Evolutionary conservation across 2,888 invertebrate species (phyloP).

Genomic region (Neoascia interrupta): DNA sequence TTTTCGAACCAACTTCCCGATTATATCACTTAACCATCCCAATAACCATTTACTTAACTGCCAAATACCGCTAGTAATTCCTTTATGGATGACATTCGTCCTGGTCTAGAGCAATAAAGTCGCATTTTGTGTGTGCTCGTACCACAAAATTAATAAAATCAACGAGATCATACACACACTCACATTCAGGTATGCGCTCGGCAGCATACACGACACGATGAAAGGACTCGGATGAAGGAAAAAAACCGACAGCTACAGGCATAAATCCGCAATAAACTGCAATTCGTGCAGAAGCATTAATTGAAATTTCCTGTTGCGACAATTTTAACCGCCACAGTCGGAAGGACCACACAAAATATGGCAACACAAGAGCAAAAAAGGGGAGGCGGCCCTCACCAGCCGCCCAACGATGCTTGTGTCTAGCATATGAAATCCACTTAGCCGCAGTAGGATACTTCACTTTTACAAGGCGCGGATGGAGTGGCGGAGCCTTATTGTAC

Average conservation of each 20-base stretch:
- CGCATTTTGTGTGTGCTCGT: background rate
- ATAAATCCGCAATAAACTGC: conserved; percentile 39
- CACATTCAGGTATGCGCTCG: too few species aligned
- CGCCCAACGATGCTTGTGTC: background rate
- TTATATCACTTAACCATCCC: too few species aligned
- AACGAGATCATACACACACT: background rate
- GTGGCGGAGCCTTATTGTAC: conserved; percentile 20
- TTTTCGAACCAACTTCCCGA: too few species aligned
- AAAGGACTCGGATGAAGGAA: background rate
- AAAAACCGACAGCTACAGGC: conserved; percentile 23
- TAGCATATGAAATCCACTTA: conserved; percentile 37
- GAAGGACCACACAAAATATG: background rate
- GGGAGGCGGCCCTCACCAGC: background rate
- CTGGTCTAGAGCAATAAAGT: too few species aligned
- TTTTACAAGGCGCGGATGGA: conserved; percentile 10
- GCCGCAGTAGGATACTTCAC: conserved; percentile 30
- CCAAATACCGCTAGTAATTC: too few species aligned
- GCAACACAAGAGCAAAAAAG: background rate
- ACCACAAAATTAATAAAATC: conserved; percentile 23
- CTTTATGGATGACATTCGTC: too few species aligned
- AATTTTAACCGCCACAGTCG: conserved; percentile 41
- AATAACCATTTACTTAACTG: too few species aligned
- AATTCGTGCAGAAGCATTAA: conserved; percentile 53
- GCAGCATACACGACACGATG: too few species aligned
- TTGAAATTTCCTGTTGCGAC: conserved; percentile 51